phyloP scores from a whole-genome alignment of 1,140 invertebrate genomes.

The Antheraea pernyi region DNA sequence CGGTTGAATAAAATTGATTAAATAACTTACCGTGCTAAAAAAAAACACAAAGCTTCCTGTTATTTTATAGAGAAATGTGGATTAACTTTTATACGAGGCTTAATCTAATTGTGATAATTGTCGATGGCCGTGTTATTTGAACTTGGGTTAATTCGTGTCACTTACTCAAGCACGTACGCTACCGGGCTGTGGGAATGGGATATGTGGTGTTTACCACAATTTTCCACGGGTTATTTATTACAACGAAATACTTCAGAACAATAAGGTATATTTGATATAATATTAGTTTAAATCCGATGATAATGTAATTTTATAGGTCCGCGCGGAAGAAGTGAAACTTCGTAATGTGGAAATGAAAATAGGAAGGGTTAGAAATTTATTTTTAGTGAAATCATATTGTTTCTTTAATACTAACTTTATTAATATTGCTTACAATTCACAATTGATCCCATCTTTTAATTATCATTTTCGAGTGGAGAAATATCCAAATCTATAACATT shows the following conservation, averaged over 20 bases:
- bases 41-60: background rate
- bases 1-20: background rate
- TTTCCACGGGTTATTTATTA: background rate
- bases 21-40: background rate
- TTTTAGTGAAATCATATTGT: too few species aligned
- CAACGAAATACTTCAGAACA: background rate
- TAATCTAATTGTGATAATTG: constrained; percentile 3
- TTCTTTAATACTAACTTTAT: too few species aligned
- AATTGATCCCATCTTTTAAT: too few species aligned
- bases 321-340: too few species aligned
- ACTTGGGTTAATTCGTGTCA: constrained; percentile 55
- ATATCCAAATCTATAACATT: too few species aligned
- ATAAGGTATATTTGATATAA: background rate
- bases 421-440: too few species aligned
- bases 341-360: too few species aligned
- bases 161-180: constrained; percentile 28
- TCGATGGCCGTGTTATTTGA: constrained; percentile 35
- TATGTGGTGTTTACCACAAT: constrained; percentile 17
- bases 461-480: too few species aligned
- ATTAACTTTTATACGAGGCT: background rate
- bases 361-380: too few species aligned
- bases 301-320: too few species aligned
- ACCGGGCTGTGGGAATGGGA: constrained; percentile 29
- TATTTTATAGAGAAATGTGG: background rate
- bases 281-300: too few species aligned